phyloP scores from a whole-genome alignment of 2,797 vertebrate species.

The Otus scops region DNA sequence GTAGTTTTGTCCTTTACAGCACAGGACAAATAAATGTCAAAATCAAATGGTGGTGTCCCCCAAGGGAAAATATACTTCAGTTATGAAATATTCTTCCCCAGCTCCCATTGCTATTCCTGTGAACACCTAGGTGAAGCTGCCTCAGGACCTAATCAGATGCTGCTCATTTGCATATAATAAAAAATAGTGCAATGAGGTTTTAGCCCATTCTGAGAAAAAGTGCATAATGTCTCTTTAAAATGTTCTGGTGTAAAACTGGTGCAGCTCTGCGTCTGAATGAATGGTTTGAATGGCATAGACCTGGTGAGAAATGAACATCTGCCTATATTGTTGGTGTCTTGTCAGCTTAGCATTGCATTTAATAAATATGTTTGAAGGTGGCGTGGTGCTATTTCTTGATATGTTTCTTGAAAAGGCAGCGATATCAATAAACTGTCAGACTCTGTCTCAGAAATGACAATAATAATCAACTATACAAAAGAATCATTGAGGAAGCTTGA shows the following conservation, averaged over 20 bases:
- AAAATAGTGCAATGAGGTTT: conserved; percentile 71
- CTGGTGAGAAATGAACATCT: conserved; percentile 35
- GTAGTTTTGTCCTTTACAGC: conserved; percentile 82
- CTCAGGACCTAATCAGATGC: conserved; percentile 82
- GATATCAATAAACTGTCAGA: conserved; percentile 70
- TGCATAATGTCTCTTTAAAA: conserved; percentile 58
- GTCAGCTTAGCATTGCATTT: conserved; percentile 49
- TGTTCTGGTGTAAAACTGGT: conserved; percentile 27
- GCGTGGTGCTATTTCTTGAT: conserved; percentile 21
- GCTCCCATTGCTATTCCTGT: conserved; percentile 71
- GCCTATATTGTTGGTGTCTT: conserved; percentile 10
- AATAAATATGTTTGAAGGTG: conserved; percentile 56
- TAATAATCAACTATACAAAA: conserved; percentile 68
- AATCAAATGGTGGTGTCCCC: conserved; percentile 79
- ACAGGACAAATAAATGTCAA: conserved; percentile 86
- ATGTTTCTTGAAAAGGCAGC: conserved; percentile 48
- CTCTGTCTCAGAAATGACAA: conserved; percentile 47
- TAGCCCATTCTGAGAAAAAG: conserved; percentile 55
- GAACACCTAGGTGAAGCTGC: conserved; percentile 79
- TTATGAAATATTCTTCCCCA: conserved; percentile 76
- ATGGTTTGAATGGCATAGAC: conserved; percentile 1
- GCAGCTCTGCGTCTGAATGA: conserved; percentile 10
- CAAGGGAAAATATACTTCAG: conserved; percentile 75
- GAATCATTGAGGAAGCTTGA: conserved; percentile 60
- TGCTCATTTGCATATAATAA: conserved; percentile 80